These are phyloP conservation scores for Protosalanx chinensis DNA, from an alignment of 2,797 vertebrate species.

Conservation along the genomic window DNA sequence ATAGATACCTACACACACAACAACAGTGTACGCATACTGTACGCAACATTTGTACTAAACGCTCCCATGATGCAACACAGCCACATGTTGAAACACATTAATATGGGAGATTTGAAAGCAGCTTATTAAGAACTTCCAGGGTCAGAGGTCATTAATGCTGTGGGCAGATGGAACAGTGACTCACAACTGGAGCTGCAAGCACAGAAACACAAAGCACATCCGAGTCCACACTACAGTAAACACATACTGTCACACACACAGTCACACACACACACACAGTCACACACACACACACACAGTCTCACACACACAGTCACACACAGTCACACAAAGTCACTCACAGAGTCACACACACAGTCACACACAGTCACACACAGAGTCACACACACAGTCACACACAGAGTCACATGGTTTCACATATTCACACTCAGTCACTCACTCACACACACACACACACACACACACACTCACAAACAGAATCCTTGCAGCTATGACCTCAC, in stretches of 20 bases:
- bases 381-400: conserved; percentile 23
- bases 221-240: conserved; percentile 35
- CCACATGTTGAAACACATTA: conserved; percentile 15
- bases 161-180: conserved; percentile 61
- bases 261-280: conserved; percentile 33
- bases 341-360: no score
- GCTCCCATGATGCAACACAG: conserved; percentile 2
- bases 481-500: conserved; percentile 30
- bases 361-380: neutral
- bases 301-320: neutral
- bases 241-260: conserved; percentile 14
- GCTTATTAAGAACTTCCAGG: conserved; percentile 51
- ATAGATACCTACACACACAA: conserved; percentile 24
- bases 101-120: conserved; percentile 35
- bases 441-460: conserved; percentile 2
- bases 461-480: conserved; percentile 1
- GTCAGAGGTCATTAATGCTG: conserved; percentile 57
- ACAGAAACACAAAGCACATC: conserved; percentile 55
- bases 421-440: neutral
- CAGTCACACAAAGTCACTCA: no score
- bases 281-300: conserved; percentile 39
- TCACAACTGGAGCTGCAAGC: conserved; percentile 44
- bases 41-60: conserved; percentile 1
- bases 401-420: conserved; percentile 51
- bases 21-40: neutral